Evolutionary conservation across 2,888 invertebrate genomes (phyloP), one percentile per base, ranked within the genome.

Genomic region (Thalpophila matura): DNA sequence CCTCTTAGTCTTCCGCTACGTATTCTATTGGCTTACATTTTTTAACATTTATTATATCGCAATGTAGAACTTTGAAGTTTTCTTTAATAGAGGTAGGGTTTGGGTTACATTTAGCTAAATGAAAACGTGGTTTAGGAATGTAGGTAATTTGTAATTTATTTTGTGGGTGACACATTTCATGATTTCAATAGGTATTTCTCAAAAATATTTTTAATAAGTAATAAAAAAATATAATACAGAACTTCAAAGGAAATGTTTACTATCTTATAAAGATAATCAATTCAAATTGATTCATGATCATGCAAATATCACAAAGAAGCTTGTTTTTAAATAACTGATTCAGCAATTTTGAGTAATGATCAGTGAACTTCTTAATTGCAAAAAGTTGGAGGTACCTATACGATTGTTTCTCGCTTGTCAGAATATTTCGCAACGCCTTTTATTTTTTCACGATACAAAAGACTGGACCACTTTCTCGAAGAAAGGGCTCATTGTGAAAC

Each of bases 401-500:
- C 66, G 49, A 79, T 83, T 79, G 81, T 80, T 83, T 84, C 77
- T 79, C 74, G 79, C 77, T 79, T 82, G 84, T 82, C 84, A 79
- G 77, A 71, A 58, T 81, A 79, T 78, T 65, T 79, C 78, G 71
- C 77, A 78, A 79, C 68, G 72, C 81, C 80, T 82, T 81, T 85
- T 86, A 85, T 82, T 81, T 82, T 77, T 74, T 68, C 77, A 38
- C 76, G 77, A 73, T 79, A 86, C 86, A 86, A 86, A 85, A 81
- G 83, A 76, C 66, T 76, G 85, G 69, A 80, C 86, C 79, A 86
- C 86, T 86, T 86, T 86, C 86, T 75, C 69, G 62, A 60, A 74
- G 74, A 77, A 76, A 77, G 82, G 77, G 82, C 80, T 71, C 62
- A 81, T 80, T 81, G 82, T 80, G 74, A 54, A 85, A 85, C 86